phyloP scores from a whole-genome alignment of 2,113 vertebrate genomes.

The Pelobates fuscus region DNA sequence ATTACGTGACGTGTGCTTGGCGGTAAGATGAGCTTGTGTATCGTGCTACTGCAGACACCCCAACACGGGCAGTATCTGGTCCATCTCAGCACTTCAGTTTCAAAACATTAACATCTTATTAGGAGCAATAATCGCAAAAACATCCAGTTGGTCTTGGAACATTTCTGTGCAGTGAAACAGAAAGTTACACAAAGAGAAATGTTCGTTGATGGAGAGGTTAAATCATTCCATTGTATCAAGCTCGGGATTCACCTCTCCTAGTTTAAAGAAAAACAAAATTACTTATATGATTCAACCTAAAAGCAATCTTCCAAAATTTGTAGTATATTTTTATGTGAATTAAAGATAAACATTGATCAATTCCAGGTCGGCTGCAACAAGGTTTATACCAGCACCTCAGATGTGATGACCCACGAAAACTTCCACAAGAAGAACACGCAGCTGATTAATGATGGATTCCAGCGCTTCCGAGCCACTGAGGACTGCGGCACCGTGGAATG shows the following conservation, averaged over 20 bases:
- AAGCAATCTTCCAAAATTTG: no score
- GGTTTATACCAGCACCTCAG: slow-evolving; percentile 97
- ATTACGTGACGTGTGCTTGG: slow-evolving; percentile 7
- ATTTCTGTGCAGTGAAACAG: no score
- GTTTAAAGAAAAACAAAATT: no score
- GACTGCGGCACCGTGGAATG: slow-evolving; percentile 94
- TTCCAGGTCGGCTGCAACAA: slow-evolving; percentile 96
- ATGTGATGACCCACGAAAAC: slow-evolving; percentile 99
- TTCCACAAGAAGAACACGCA: slow-evolving; percentile 99
- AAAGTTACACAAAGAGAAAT: no score
- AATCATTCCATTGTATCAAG: no score
- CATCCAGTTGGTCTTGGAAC: background rate
- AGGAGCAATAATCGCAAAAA: background rate
- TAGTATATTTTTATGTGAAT: no score
- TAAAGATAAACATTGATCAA: no score
- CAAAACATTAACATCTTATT: background rate
- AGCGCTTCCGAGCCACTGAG: slow-evolving; percentile 96
- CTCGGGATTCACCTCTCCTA: no score
- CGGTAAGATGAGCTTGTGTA: slow-evolving; percentile 22
- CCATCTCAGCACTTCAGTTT: background rate
- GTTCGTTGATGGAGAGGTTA: no score
- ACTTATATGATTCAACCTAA: no score
- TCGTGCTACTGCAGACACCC: slow-evolving; percentile 17
- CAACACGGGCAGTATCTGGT: slow-evolving; percentile 13
- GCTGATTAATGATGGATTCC: slow-evolving; percentile 98